Evolutionary conservation across 1,140 invertebrate genomes (phyloP), one percentile per base, ranked within the genome.

Genomic region (Lucilia sericata): DNA sequence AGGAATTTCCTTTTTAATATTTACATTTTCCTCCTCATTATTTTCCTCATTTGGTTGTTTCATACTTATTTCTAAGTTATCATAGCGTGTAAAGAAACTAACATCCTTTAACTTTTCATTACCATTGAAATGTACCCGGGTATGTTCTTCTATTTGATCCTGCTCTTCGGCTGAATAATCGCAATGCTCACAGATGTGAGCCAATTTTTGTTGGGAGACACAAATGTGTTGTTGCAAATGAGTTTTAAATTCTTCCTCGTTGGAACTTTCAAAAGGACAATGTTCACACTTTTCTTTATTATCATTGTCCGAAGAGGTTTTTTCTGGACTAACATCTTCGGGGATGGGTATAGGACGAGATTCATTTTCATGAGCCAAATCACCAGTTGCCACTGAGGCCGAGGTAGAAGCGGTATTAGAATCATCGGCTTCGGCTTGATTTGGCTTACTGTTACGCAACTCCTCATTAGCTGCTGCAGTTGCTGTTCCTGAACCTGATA

Each of bases 161-260:
- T 88, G 87, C 1, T 86, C 86, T 7, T 17, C 34, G 0, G 96
- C 95, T 42, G 94, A 94, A 90, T 97, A 98, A 88, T 95, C 95
- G 91, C 97, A 98, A 85, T 95, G 94, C n/a, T 94, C 93, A 88
- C 97, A 98, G 85, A 95, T 95, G 87, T 94, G 94, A 21, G 94
- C 92, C 30, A 94, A 94, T 21, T 94, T 93, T 1, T 94, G 93
- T 0, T 94, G 94, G 84, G 96, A 95, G 75, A 96, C 89, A 9
- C 94, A 94, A 87, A 94, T 92, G 86, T 97, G 96, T 87, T 96
- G 96, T 82, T 94, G 93, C 34, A 88, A 34, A 83, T 91, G 90
- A 55, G 88, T 84, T 81, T 88, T 87, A 34, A 88, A 86, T 8
- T 86, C 82, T 10, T 86, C 86, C 8, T 83, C 84, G 14, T 86